Conservation (phyloP, 2,797 vertebrate species). For the Labroides dimidiatus region DNA sequence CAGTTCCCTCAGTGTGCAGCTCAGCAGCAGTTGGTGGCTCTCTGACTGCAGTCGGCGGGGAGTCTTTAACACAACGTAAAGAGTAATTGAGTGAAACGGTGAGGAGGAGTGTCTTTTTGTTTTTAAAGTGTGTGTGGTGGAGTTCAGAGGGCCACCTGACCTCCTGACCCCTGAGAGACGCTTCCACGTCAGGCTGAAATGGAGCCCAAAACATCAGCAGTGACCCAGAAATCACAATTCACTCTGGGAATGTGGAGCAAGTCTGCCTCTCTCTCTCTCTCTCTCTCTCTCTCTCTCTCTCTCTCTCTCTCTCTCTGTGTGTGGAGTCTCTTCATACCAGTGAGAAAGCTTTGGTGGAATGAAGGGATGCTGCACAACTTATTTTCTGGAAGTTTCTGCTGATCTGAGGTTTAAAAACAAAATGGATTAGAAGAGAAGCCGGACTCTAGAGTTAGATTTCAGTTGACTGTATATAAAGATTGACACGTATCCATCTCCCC, state of each 20-base stretch:
- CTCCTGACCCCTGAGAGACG: constrained; percentile 50
- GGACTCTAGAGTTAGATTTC: too few species aligned
- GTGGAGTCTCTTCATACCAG: constrained; percentile 7
- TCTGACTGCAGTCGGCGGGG: constrained; percentile 34
- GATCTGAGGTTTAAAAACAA: too few species aligned
- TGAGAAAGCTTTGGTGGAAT: neutral
- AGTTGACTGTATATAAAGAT: too few species aligned
- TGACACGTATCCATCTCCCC: too few species aligned
- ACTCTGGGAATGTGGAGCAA: constrained; percentile 46
- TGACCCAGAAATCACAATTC: constrained; percentile 75
- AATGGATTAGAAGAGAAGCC: too few species aligned
- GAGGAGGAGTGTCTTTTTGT: constrained; percentile 37
- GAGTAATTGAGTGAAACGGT: constrained; percentile 50
- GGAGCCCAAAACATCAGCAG: constrained; percentile 60
- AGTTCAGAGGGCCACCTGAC: constrained; percentile 40
- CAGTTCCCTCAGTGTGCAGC: neutral
- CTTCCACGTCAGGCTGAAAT: constrained; percentile 55
- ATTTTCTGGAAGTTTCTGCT: too few species aligned
- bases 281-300: constrained; percentile 11
- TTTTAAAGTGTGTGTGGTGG: constrained; percentile 39
- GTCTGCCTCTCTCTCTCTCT: constrained; percentile 15
- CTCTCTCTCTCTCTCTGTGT: constrained; percentile 16
- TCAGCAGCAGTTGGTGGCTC: constrained; percentile 13
- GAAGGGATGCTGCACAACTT: too few species aligned
- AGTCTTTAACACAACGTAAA: constrained; percentile 36